Conservation (phyloP, 2,113 vertebrate species). For the Indicator indicator region DNA sequence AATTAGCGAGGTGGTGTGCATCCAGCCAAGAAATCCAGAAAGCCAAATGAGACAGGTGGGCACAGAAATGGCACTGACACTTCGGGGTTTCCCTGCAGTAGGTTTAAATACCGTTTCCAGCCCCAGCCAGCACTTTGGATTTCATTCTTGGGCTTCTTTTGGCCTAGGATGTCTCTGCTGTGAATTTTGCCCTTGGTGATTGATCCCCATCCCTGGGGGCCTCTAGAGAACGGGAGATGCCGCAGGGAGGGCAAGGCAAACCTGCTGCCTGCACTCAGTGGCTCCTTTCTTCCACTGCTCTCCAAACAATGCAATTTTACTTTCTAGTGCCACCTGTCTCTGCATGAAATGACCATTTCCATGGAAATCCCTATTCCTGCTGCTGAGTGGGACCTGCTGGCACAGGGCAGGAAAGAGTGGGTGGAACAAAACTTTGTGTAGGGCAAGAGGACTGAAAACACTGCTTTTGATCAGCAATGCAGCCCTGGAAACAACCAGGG, state of each 20-base stretch:
- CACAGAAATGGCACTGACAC: fast-evolving
- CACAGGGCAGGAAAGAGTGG: neutral
- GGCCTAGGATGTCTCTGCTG: fast-evolving
- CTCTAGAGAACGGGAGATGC: neutral
- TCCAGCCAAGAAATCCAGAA: neutral
- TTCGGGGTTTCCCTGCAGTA: neutral
- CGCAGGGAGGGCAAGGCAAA: neutral
- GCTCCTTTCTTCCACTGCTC: fast-evolving
- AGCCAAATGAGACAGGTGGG: neutral
- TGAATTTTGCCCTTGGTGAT: fast-evolving
- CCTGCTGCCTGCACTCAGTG: neutral
- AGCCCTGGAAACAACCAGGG: neutral
- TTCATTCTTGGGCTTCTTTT: neutral
- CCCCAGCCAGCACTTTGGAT: neutral
- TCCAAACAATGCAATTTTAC: neutral
- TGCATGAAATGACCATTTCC: fast-evolving
- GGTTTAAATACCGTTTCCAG: neutral
- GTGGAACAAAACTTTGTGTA: neutral
- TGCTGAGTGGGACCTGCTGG: neutral
- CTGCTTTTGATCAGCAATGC: neutral
- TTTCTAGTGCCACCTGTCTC: neutral
- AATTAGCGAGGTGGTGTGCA: neutral
- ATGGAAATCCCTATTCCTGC: neutral
- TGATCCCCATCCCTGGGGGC: neutral
- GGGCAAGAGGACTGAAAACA: neutral